phyloP scores from a whole-genome alignment of 2,113 vertebrate genomes.

The Otis tarda region DNA sequence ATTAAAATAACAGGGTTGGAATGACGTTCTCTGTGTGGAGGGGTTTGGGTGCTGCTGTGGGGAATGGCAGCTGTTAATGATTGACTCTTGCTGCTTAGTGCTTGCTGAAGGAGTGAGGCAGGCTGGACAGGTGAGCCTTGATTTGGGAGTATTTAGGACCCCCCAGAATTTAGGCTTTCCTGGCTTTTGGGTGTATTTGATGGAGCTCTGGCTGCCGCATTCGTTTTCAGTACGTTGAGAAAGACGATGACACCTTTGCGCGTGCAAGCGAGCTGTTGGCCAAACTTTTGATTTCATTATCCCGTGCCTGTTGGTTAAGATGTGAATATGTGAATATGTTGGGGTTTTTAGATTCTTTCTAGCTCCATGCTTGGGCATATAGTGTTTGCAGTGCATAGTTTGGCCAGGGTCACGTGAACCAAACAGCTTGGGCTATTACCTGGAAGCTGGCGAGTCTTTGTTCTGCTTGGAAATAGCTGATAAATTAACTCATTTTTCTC shows the following conservation, averaged over 20 bases:
- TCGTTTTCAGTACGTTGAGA: not conserved
- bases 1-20: not conserved
- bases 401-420: conserved; percentile 15
- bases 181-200: not conserved
- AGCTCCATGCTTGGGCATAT: not conserved
- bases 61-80: not conserved
- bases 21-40: not conserved
- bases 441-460: conserved; percentile 52
- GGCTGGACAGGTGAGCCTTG: not conserved
- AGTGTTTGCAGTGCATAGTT: conserved; percentile 7
- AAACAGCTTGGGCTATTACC: conserved; percentile 41
- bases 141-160: not conserved
- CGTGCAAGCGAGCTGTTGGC: not conserved
- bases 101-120: not conserved
- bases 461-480: conserved; percentile 30
- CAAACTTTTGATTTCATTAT: conserved; percentile 5
- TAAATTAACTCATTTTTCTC: conserved; percentile 48
- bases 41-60: not conserved
- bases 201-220: not conserved
- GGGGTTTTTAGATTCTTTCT: not conserved
- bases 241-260: not conserved
- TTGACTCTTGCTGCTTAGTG: not conserved
- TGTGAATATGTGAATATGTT: not conserved
- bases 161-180: not conserved
- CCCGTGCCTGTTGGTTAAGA: not conserved